phyloP scores from a whole-genome alignment of 2,113 vertebrate species.

The Rhagologus leucostigma region DNA sequence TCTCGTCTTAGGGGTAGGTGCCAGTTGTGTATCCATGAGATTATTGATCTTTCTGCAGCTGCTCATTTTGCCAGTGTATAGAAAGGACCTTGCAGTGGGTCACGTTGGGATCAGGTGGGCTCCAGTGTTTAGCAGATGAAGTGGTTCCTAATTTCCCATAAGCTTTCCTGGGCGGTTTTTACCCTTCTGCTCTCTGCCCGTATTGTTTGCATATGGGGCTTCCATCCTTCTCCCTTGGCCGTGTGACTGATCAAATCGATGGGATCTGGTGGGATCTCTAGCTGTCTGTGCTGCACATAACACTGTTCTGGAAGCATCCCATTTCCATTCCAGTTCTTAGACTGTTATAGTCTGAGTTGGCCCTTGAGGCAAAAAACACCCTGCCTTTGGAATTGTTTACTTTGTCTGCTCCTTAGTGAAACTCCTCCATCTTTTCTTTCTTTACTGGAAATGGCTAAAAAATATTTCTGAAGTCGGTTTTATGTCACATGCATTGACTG shows the following conservation, averaged over 20 bases:
- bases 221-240: neutral
- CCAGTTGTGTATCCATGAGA: neutral
- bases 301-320: neutral
- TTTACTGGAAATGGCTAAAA: neutral
- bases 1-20: neutral
- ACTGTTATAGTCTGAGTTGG: accelerated
- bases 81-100: neutral
- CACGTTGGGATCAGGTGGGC: neutral
- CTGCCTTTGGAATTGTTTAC: neutral
- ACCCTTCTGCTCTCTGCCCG: neutral
- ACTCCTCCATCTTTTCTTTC: neutral
- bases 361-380: neutral
- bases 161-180: neutral
- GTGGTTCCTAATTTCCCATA: neutral
- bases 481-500: neutral
- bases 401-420: neutral
- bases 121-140: neutral
- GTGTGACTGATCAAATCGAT: accelerated
- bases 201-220: neutral
- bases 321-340: neutral
- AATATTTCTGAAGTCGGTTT: neutral
- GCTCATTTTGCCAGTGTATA: neutral
- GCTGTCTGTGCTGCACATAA: neutral
- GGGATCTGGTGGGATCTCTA: neutral
- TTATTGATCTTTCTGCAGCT: neutral